Base-by-base conservation (phyloP, 2,888 invertebrate genomes). In the Chalcosyrphus nemorum region DNA sequence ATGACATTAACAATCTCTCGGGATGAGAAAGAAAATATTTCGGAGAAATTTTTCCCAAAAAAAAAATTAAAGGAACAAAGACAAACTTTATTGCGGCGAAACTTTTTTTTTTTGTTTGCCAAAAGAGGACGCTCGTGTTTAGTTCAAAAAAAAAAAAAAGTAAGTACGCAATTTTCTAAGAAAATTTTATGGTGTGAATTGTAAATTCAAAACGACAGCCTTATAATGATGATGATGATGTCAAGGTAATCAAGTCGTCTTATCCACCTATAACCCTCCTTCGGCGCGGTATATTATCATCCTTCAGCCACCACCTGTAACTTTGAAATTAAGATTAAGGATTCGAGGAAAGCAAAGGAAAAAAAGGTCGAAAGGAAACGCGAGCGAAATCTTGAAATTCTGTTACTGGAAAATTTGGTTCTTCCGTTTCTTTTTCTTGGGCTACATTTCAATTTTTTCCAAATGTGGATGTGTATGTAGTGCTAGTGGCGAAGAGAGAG, bases 221-320 rank as follows among this genome's bases (percentile, higher is more conserved):
- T 45, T 52, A 59, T 81, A 70, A 76, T 76, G 68, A 81, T 81
- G 81, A 81, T 81, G 81, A 81, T 81, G 81, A 65, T 76, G 81
- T 76, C 76, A 71, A 71, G 71, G 70, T 76, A 76, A 81, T 75
- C 70, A 81, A 76, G 76, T 80, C 57, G 65, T 61, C 74, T 63
- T 68, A 68, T 81, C 75, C 50, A 38, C 52, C 76, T 56, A 57
- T 43, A 45, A 9, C 52, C 68, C 19, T n/a, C 59, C 32, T 9
- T 2, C 15, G 3, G 15, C 3, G 45, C 32, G 29, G n/a, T n/a
- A n/a, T 15, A 9, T 32, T 47, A 35, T 54, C 41, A 47, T 50
- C 50, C 29, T 24, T 61, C 45, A 77, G n/a, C 61, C 50, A 45
- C 76, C 81, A 81, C 81, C 81, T 81, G 81, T 81, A 81, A 76